phyloP scores from a whole-genome alignment of 1,140 invertebrate genomes.

The Drosophila kanapiae region DNA sequence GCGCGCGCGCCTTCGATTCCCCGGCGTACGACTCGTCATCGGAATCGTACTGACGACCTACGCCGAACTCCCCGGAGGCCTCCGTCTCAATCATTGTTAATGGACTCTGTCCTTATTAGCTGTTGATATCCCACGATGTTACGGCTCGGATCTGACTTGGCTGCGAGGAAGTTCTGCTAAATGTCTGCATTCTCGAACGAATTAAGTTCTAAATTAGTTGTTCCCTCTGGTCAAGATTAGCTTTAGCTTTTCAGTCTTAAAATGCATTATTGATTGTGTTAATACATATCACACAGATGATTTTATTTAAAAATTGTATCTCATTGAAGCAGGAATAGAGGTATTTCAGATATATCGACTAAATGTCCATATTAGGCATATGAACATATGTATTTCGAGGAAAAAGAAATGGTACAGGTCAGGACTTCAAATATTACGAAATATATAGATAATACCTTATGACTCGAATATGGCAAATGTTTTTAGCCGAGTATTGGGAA shows the following conservation, averaged over 20 bases:
- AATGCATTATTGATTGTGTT: too few species aligned
- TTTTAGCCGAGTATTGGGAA: not conserved
- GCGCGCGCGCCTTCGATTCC: slow-evolving; percentile 69
- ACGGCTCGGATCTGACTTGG: not conserved
- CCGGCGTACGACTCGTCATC: slow-evolving; percentile 70
- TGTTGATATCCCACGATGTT: slow-evolving; percentile 42
- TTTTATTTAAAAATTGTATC: not conserved
- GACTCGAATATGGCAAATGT: not conserved
- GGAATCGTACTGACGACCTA: slow-evolving; percentile 57
- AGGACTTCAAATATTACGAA: too few species aligned
- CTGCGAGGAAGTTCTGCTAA: not conserved
- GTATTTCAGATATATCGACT: not conserved
- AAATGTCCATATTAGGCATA: not conserved
- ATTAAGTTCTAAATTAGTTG: not conserved
- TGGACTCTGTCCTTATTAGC: slow-evolving; percentile 67
- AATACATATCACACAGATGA: too few species aligned
- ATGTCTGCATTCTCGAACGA: not conserved
- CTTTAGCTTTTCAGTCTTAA: too few species aligned
- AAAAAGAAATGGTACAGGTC: not conserved
- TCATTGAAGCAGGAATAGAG: not conserved
- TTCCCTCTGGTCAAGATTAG: not conserved
- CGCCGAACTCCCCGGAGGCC: slow-evolving; percentile 58
- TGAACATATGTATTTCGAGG: not conserved
- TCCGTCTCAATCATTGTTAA: slow-evolving; percentile 64
- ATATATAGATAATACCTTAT: too few species aligned